A percentile compares a stretch with the other conserved stretches of the same genome.
phyloP scores from a whole-genome alignment of 2,797 vertebrate genomes.

The Sarcophilus harrisii region DNA sequence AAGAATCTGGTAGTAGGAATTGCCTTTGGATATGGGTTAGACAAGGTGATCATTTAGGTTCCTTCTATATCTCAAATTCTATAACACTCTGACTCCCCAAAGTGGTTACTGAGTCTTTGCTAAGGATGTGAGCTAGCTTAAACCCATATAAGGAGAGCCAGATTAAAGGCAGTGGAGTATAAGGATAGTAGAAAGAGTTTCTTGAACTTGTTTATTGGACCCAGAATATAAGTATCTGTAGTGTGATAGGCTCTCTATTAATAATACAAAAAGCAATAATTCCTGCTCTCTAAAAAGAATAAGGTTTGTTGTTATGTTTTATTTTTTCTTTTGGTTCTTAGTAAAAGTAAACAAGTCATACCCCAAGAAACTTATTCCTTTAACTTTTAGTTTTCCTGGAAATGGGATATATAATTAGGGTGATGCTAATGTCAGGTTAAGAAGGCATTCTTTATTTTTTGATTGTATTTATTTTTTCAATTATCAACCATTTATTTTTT shows the following conservation, averaged over 20 bases:
- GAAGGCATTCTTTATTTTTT: not conserved
- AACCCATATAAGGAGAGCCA: not conserved
- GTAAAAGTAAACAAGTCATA: not conserved
- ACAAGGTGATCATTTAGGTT: not conserved
- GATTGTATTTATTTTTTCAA: not conserved
- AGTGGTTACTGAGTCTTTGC: not conserved
- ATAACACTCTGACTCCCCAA: not conserved
- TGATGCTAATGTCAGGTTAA: not conserved
- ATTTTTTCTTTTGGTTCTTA: not conserved
- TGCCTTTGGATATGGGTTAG: not conserved
- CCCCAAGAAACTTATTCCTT: not conserved
- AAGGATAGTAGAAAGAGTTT: not conserved
- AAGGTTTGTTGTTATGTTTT: not conserved
- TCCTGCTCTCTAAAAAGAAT: not conserved
- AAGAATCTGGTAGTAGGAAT: not conserved
- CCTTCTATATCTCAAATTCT: not conserved
- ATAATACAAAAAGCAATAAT: not conserved
- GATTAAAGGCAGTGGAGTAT: not conserved
- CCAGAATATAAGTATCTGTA: not conserved
- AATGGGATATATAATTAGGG: not conserved
- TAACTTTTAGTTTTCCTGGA: not conserved
- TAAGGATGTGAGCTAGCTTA: not conserved
- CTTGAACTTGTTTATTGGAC: not conserved
- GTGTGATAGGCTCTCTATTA: not conserved
- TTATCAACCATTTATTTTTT: not conserved